Evolutionary conservation across 2,888 invertebrate genomes (phyloP).

Genomic region (Augochlorella aurata): DNA sequence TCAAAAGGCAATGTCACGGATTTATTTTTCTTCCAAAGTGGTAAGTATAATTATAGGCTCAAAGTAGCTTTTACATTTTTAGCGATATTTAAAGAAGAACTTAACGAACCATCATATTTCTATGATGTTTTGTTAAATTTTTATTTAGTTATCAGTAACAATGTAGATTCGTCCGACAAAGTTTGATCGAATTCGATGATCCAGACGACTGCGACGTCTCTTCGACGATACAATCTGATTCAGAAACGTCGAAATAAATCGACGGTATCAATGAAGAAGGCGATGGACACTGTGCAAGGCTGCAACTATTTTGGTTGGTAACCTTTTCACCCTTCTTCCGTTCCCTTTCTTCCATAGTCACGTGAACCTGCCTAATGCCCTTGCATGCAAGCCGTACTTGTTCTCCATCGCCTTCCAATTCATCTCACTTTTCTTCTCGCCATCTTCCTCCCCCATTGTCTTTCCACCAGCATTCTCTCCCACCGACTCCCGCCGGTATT

Average conservation of each 20-base stretch:
- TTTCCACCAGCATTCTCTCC: background rate
- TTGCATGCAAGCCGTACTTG: background rate
- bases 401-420: conserved; percentile 2
- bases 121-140: no score
- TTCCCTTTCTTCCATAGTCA: background rate
- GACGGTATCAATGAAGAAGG: background rate
- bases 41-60: no score
- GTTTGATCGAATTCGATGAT: no score
- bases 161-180: no score
- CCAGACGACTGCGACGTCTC: no score
- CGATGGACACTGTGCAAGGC: background rate
- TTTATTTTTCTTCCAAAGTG: no score
- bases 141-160: no score
- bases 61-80: no score
- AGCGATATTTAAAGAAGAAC: no score
- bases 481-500: background rate
- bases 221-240: no score
- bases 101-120: no score
- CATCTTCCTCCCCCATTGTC: conserved; percentile 6
- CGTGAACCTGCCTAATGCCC: background rate
- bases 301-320: background rate
- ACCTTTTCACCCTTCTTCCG: background rate
- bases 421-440: conserved; percentile 10
- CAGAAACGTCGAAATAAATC: background rate
- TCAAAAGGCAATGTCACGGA: no score